Conservation (phyloP, 2,797 vertebrate species). For the Valencia hispanica region DNA sequence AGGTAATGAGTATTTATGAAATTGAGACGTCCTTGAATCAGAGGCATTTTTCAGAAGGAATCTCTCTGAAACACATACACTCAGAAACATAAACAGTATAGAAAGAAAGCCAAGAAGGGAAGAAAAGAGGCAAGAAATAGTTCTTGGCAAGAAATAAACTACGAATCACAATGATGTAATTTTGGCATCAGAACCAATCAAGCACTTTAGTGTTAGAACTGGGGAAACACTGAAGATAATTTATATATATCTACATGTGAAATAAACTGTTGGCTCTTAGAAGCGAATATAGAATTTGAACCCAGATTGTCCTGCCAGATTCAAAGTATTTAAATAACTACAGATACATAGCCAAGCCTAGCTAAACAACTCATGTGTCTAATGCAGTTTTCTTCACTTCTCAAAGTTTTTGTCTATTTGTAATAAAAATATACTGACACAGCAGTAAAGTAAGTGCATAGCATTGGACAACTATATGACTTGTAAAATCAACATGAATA, state of each 20-base stretch:
- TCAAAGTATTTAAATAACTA: constrained; percentile 33
- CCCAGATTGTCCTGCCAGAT: constrained; percentile 28
- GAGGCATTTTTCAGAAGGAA: neutral
- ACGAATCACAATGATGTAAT: constrained; percentile 50
- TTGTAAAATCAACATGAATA: neutral
- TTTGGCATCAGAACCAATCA: constrained; percentile 41
- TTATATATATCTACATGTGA: constrained; percentile 54
- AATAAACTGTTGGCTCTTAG: constrained; percentile 30
- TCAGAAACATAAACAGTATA: constrained; percentile 1
- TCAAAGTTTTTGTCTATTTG: constrained; percentile 13
- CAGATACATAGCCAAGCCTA: constrained; percentile 22
- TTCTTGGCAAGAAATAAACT: constrained; percentile 41
- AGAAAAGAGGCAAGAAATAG: constrained; percentile 38
- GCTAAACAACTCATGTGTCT: neutral
- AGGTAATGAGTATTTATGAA: neutral
- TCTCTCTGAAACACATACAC: neutral
- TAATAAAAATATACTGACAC: constrained; percentile 9
- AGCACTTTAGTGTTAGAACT: constrained; percentile 33
- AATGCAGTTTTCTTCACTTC: neutral
- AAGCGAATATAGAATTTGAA: constrained; percentile 22
- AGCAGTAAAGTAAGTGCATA: neutral
- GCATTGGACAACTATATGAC: neutral
- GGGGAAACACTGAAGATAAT: constrained; percentile 26
- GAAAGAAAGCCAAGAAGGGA: constrained; percentile 18
- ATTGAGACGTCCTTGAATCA: neutral